Base-by-base conservation (phyloP, 2,113 vertebrate genomes). In the Cynocephalus volans region DNA sequence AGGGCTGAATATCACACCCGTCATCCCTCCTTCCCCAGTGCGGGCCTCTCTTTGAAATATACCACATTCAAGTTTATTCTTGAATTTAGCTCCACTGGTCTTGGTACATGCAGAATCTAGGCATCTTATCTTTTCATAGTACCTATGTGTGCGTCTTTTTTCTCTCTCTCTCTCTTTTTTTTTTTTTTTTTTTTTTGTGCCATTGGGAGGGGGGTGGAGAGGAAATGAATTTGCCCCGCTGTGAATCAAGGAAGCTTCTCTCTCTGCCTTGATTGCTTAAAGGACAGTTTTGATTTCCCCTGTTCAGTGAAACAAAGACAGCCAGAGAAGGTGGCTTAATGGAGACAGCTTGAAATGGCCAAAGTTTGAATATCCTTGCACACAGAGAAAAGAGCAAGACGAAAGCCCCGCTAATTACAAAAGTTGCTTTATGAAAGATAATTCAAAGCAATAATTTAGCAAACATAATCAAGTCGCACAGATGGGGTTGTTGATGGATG, bases 401-500 rank as follows among this genome's bases (percentile, higher is more conserved):
- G 98, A 99, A 98, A 99, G 98, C 98, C 99, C 99, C 98, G 98
- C 99, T 99, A 99, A 99, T 99, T 99, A 99, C 99, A 99, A 99
- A 99, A 99, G 99, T 99, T 99, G 99, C 99, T 99, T 99, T 99
- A 99, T 99, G 99, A 99, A 99, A 99, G 99, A 99, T 99, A 99
- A 99, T 99, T 99, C 99, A 99, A 99, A 99, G 99, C 99, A 99
- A 99, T 99, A 99, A 99, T 99, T 99, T 99, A 99, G 99, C 99
- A 99, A 99, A 99, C 99, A 99, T 99, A 99, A 99, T 99, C 99
- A 99, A 99, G 99, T 99, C 98, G 99, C 98, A 99, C 99, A 99
- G 99, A 99, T 99, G 99, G 99, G 99, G 99, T 99, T 99, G 99
- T 99, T 99, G 99, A 99, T 99, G 99, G 99, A 99, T 99, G 99